phyloP scores from a whole-genome alignment of 2,888 invertebrate species.

The Hecatera dysodea region DNA sequence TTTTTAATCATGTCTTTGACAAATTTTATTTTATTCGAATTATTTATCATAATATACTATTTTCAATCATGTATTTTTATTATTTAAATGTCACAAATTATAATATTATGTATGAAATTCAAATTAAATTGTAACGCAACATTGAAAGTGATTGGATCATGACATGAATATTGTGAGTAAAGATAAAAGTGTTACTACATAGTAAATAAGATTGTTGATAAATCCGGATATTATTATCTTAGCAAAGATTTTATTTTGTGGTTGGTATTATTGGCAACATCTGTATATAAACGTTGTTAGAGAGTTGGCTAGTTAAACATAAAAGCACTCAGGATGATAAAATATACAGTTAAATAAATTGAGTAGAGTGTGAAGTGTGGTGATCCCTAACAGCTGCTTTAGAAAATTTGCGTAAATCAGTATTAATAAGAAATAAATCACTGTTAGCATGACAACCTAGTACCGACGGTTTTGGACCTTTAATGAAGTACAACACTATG shows the following conservation, averaged over 20 bases:
- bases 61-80: slow-evolving; percentile 76
- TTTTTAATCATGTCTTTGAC: slow-evolving; percentile 67
- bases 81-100: slow-evolving; percentile 78
- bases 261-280: slow-evolving; percentile 74
- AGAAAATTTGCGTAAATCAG: slow-evolving; percentile 70
- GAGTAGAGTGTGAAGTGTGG: slow-evolving; percentile 43
- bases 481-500: slow-evolving; percentile 64
- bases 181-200: slow-evolving; percentile 71
- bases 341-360: slow-evolving; percentile 53
- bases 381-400: slow-evolving; percentile 25
- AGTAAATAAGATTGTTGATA: slow-evolving; percentile 70
- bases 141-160: slow-evolving; percentile 75
- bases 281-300: slow-evolving; percentile 69
- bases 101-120: slow-evolving; percentile 67
- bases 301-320: slow-evolving; percentile 57
- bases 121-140: slow-evolving; percentile 66
- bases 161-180: slow-evolving; percentile 79
- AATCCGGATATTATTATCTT: slow-evolving; percentile 72
- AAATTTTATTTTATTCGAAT: slow-evolving; percentile 69
- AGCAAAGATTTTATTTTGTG: slow-evolving; percentile 80
- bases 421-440: slow-evolving; percentile 72
- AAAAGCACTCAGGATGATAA: slow-evolving; percentile 50
- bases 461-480: slow-evolving; percentile 51
- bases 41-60: slow-evolving; percentile 68
- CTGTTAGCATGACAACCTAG: slow-evolving; percentile 61